A percentile compares a stretch with the other conserved stretches of the same genome.
Conservation (phyloP, 2,797 vertebrate species). For the Pyrocephalus nanus region DNA sequence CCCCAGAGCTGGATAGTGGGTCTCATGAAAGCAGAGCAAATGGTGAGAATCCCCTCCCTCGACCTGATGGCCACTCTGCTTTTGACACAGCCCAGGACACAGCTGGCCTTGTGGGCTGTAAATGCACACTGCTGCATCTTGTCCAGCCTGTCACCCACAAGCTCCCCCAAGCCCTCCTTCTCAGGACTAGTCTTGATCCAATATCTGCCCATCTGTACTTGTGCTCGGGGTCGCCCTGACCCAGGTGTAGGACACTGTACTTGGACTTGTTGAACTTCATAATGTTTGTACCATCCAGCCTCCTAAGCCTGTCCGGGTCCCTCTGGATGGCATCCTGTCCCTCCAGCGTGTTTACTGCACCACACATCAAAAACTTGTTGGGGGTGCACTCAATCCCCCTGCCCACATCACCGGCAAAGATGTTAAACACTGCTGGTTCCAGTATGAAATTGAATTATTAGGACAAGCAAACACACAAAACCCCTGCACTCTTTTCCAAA, state of each 20-base stretch:
- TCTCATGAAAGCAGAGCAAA: background rate
- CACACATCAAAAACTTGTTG: background rate
- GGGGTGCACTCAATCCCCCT: background rate
- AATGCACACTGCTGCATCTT: background rate
- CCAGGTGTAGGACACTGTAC: background rate
- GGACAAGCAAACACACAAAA: background rate
- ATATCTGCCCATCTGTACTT: background rate
- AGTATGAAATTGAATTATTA: background rate
- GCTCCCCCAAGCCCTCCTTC: background rate
- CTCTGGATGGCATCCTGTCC: background rate
- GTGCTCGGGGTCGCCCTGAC: background rate
- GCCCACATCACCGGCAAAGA: background rate
- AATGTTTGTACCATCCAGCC: background rate
- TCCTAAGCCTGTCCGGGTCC: background rate
- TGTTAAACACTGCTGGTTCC: background rate
- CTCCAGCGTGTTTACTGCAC: background rate
- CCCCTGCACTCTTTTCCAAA: background rate
- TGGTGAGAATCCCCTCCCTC: background rate
- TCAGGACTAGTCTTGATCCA: background rate
- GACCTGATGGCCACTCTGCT: background rate
- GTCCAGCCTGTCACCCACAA: background rate
- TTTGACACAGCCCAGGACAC: background rate
- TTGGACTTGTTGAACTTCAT: background rate
- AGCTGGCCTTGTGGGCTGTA: background rate
- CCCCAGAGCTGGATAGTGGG: background rate